phyloP scores from a whole-genome alignment of 2,113 vertebrate genomes.

The Varanus salvator region DNA sequence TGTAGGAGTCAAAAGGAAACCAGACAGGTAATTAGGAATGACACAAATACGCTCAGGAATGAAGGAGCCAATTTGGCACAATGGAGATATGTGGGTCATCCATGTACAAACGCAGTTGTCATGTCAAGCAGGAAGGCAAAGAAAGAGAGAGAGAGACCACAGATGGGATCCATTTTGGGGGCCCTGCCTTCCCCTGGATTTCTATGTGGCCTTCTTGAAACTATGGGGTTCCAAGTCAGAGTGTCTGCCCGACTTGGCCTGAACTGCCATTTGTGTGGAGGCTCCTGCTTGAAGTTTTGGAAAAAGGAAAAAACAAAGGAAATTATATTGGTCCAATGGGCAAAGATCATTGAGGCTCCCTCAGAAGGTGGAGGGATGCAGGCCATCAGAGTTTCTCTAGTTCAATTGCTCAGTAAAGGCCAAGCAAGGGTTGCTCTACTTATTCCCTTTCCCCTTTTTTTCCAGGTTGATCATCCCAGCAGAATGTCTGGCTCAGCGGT shows the following conservation, averaged over 20 bases:
- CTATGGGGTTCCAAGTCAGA: not conserved
- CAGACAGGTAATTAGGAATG: not conserved
- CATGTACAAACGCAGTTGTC: not conserved
- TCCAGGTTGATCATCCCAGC: not conserved
- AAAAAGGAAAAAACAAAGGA: not conserved
- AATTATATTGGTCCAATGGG: no score
- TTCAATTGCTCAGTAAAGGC: not conserved
- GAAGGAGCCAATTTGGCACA: not conserved
- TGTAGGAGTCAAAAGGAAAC: not conserved
- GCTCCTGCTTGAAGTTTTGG: not conserved
- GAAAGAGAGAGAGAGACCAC: not conserved
- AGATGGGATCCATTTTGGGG: no score
- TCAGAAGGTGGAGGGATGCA: not conserved
- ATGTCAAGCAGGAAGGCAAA: not conserved
- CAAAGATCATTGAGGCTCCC: no score
- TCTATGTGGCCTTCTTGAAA: not conserved
- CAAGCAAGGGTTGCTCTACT: not conserved
- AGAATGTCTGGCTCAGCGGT: slow-evolving; percentile 17
- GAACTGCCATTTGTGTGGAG: no score
- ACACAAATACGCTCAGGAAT: not conserved
- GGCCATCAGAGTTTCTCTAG: not conserved
- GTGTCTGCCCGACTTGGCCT: not conserved
- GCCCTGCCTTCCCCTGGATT: not conserved
- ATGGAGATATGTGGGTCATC: not conserved
- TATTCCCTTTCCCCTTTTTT: not conserved